Conservation (phyloP, 2,113 vertebrate species). For the Ochotona curzoniae region DNA sequence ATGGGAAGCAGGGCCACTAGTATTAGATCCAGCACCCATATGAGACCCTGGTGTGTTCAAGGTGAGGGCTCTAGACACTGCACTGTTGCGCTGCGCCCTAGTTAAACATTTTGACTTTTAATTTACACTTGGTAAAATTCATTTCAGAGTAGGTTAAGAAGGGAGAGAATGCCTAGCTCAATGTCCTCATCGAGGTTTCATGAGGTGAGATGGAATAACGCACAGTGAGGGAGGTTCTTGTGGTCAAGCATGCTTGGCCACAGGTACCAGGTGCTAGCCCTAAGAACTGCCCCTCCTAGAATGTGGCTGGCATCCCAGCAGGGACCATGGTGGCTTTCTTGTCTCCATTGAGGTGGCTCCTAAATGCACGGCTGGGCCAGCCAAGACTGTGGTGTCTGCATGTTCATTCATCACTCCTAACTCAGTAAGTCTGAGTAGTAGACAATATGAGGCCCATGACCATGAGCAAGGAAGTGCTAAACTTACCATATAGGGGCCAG, state of each 20-base stretch:
- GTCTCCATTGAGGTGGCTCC: not conserved
- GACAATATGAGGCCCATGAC: not conserved
- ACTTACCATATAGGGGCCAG: not conserved
- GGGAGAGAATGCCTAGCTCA: not conserved
- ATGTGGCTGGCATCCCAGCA: not conserved
- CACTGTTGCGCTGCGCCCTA: too few relatives aligned
- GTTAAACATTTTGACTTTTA: not conserved
- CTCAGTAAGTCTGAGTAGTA: conserved; percentile 16
- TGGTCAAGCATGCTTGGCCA: not conserved
- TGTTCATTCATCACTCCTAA: conserved; percentile 5
- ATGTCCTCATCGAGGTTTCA: not conserved
- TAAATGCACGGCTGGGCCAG: not conserved
- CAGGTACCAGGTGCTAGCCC: not conserved
- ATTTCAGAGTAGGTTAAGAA: not conserved
- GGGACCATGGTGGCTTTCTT: not conserved
- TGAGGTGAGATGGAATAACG: not conserved
- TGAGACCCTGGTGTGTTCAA: too few relatives aligned
- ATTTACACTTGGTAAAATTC: not conserved
- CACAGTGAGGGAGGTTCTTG: too few relatives aligned
- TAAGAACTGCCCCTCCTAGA: not conserved
- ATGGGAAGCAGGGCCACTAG: too few relatives aligned
- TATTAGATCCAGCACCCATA: too few relatives aligned
- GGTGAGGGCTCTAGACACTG: too few relatives aligned
- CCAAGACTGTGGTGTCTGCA: not conserved
- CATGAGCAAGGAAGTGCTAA: not conserved